Evolutionary conservation across 2,888 invertebrate species (phyloP), one percentile per base, ranked within the genome.

Genomic region (Osmoderma eremita): DNA sequence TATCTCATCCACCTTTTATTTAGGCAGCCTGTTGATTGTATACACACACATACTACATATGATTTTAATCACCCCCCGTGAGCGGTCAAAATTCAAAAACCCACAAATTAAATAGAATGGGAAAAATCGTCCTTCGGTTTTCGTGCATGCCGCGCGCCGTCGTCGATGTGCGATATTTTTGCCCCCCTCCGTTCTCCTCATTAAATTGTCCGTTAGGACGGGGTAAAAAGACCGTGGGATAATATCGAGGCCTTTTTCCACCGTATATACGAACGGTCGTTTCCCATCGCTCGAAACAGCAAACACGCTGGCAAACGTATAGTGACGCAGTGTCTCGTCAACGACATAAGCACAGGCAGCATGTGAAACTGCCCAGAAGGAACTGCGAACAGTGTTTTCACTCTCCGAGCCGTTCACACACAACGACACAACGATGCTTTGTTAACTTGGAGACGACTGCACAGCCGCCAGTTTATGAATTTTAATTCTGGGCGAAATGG

Each of bases 191-290:
- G 24, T 51, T 30, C 17, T 51, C 13, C 42, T 51, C 50, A 51
- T 51, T 51, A 51, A 51, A 51, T 51, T 30, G 50, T 51, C 50
- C 50, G 50, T 51, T 51, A 51, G 50, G 24, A 51, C 50, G 24
- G 50, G 50, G 50, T 51, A 51, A 51, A 51, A 51, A 51, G 50
- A 51, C 50, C 50, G 50, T 51, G 50, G 50, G 50, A 51, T 51
- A 51, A 51, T 51, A 24, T 51, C 50, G 50, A 51, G 30, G 50
- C 50, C 22, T 24, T 51, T 13, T 51, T 22, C 50, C 50, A 51
- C 10, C 50, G 15, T 18, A 48, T 18, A 17, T 48, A 30, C 50
- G 22, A 20, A 20, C 22, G 20, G 4, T 4, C 22, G 24, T 24
- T 51, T 51, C 50, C 50, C 50, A 51, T 51, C 24, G 22, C 22